These are phyloP conservation scores for Autographa gamma DNA, from an alignment of 2,888 invertebrate genomes.

Conservation along the genomic window DNA sequence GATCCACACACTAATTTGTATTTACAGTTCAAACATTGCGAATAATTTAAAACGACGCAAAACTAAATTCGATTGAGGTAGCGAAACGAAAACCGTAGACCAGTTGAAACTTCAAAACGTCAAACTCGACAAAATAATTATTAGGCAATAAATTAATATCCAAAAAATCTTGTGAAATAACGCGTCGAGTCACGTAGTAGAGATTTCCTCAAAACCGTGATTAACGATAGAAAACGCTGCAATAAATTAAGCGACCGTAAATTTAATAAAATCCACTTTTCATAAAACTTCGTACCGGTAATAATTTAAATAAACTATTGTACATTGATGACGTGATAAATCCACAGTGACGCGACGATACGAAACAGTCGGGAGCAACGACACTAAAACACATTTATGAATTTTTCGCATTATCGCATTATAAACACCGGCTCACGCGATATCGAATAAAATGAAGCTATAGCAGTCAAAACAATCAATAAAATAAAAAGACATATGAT, in stretches of 20 bases:
- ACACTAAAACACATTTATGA: slow-evolving; percentile 69
- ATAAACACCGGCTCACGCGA: slow-evolving; percentile 67
- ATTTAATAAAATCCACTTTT: slow-evolving; percentile 65
- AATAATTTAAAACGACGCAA: slow-evolving; percentile 38
- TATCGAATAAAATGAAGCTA: slow-evolving; percentile 72
- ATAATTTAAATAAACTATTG: slow-evolving; percentile 64
- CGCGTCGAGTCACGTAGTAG: slow-evolving; percentile 57
- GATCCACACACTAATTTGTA: slow-evolving; percentile 38
- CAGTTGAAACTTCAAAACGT: slow-evolving; percentile 34
- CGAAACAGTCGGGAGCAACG: slow-evolving; percentile 70
- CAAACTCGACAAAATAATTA: slow-evolving; percentile 25
- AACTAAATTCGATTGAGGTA: slow-evolving; percentile 31
- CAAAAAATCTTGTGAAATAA: slow-evolving; percentile 60
- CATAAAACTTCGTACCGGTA: slow-evolving; percentile 66
- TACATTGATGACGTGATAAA: slow-evolving; percentile 55
- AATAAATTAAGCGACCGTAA: slow-evolving; percentile 57
- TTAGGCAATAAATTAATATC: slow-evolving; percentile 30
- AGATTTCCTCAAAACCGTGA: slow-evolving; percentile 38
- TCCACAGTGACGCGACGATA: slow-evolving; percentile 62
- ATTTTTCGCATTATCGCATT: slow-evolving; percentile 75
- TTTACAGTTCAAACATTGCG: slow-evolving; percentile 51
- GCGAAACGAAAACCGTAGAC: slow-evolving; percentile 32
- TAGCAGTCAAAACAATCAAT: slow-evolving; percentile 82
- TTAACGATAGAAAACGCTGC: slow-evolving; percentile 43
- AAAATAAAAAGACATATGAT: slow-evolving; percentile 71